Base-by-base conservation (phyloP, 2,797 vertebrate genomes). In the Amniataba percoides region DNA sequence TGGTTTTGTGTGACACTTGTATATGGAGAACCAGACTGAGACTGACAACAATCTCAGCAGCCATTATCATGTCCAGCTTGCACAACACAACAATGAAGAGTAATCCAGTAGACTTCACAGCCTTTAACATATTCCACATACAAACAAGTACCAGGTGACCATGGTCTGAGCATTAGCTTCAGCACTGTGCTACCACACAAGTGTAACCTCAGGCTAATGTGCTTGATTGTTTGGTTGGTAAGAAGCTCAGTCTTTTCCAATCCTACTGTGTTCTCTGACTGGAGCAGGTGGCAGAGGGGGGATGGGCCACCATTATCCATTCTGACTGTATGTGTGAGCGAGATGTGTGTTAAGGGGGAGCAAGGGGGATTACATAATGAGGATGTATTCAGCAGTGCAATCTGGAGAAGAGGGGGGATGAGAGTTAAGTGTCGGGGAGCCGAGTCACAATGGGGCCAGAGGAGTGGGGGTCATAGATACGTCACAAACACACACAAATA, bases 331-430 rank as follows among this genome's bases (percentile, higher is more conserved):
- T 82, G 53, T 40, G 23, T 70, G 13, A 25, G 60, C 31, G 71
- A 46, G 11, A 43, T 71, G 53, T 34, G 59, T 60, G 45, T 49
- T n/a, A 16, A 3, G 21, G 51, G 69, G 73, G 56, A 19, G 52
- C 27, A 40, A 7, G 5, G 59, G 36, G 23, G 27, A 82, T 91
- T 88, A 89, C 82, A 87, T 93, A 92, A 92, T 79, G 68, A 71
- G 74, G 46, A 64, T 56, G 34, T 78, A 53, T 72, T 74, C 42
- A 58, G 42, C 66, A 65, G 52, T 5, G 1, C 49, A 57, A 61
- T 59, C 21, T 70, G 57, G 43, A 65, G 40, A 18, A 25, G 60
- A 21, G 21, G 34, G 43, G 82, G 66, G 74, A n/a, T 40, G 64
- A 63, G 64, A 18, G n/a, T 18, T 13, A 45, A 57, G 23, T 57